Percentiles rank a stretch among this genome's conserved stretches.
phyloP scores from a whole-genome alignment of 2,888 invertebrate species.

The Scrobipalpa costella region DNA sequence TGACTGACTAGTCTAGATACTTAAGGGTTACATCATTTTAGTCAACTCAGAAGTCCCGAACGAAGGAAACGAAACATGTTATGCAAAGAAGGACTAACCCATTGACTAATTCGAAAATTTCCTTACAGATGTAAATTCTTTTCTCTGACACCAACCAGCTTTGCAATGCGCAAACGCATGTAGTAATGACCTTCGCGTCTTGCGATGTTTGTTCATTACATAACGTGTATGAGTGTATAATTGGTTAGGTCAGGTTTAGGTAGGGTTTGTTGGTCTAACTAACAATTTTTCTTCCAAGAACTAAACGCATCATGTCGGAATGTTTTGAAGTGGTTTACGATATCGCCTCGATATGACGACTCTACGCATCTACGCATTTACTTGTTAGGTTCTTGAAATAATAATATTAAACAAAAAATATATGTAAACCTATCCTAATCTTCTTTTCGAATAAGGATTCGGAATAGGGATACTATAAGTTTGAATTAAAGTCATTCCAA shows the following conservation, averaged over 20 bases:
- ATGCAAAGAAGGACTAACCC: neutral
- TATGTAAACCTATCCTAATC: no score
- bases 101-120: conserved; percentile 9
- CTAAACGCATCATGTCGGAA: no score
- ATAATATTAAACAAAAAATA: no score
- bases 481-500: no score
- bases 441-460: no score
- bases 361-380: no score
- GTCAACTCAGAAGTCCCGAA: neutral
- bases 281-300: neutral
- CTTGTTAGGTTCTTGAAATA: no score
- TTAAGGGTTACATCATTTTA: neutral
- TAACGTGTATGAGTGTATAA: neutral
- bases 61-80: neutral
- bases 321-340: no score
- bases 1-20: neutral
- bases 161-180: conserved; percentile 14
- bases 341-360: no score
- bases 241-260: neutral
- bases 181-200: conserved; percentile 20
- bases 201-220: conserved; percentile 10
- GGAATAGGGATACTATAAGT: no score
- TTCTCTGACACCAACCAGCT: neutral
- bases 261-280: neutral
- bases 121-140: conserved; percentile 16